Evolutionary conservation across 2,888 invertebrate genomes (phyloP), one percentile per base, ranked within the genome.

Genomic region (Adelognathus sp.): DNA sequence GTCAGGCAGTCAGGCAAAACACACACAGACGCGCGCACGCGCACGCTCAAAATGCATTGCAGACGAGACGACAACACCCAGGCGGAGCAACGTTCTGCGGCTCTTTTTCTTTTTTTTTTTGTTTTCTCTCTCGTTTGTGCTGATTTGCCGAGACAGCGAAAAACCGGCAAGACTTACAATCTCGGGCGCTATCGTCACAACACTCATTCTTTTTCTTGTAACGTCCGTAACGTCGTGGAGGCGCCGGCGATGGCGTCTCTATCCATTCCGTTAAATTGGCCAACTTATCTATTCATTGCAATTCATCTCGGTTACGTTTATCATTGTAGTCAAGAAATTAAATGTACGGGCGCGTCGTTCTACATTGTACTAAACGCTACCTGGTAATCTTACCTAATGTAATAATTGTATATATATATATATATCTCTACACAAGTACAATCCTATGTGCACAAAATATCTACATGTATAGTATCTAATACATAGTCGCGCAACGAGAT

Each of bases 151-250:
- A 69, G 71, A 77, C 85, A 83, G 83, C 66, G n/a, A n/a, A n/a
- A n/a, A n/a, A n/a, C 81, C 81, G 83, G 80, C 84, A 85, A 87
- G 86, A 91, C 91, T 91, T 91, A 91, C 91, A 87, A 88, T 90
- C 90, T 88, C 89, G 88, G 85, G 87, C 83, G 89, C 84, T 90
- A 85, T 91, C 91, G 87, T 91, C 91, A 90, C 90, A 91, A 90
- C 91, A 90, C 81, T 91, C 91, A 88, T 90, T 91, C 86, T 90
- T 90, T 91, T 91, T 91, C 91, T 88, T 91, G 90, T 91, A 91
- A 86, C 89, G 90, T 85, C 90, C 89, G 82, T 76, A 87, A 86
- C 88, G 90, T 84, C 81, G 81, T 64, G 58, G 76, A 58, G 87
- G 88, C 83, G 87, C 87, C 84, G 86, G 87, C 83, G 87, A 82